Base-by-base conservation (phyloP, 2,113 vertebrate genomes). In the Columba livia region DNA sequence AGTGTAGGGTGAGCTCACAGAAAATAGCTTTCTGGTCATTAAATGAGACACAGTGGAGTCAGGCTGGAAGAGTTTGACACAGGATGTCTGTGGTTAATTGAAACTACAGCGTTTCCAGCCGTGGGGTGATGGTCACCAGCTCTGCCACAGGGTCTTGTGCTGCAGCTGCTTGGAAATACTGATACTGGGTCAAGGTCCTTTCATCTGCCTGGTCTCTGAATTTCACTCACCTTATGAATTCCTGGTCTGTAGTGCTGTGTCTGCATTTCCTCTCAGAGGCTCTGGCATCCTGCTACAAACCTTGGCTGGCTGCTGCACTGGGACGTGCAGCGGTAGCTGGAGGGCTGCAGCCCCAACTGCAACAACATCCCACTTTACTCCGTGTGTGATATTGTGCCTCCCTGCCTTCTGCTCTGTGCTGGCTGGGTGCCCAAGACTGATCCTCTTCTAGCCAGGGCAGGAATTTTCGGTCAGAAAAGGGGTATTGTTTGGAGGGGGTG, bases 381-480 rank as follows among this genome's bases (percentile, higher is more conserved):
- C 1, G 0, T 34, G 44, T 80, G 10, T 65, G 29, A 31, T 74
- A 2, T 58, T 0, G 0, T 78, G n/a, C 36, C 71, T 36, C 60
- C 64, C 51, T 77, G 71, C 24, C 20, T 70, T 85, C 42, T 77
- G 20, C 34, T 71, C 10, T 4, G 0, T 83, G 62, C 47, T 80
- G 67, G 5, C n/a, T 80, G 31, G 13, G 6, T 17, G 19, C 32
- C n/a, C 53, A 36, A n/a, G 62, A n/a, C 56, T 0, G 0, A 10
- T 69, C 11, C 10, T 72, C 3, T 58, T 88, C 62, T n/a, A 57
- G 40, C 24, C 4, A 12, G 29, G 15, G 15, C 6, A 79, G 61
- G 47, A 82, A n/a, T 21, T 8, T 10, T 3, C 3, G 23, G 28
- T 17, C 2, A 12, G 7, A 15, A 47, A 53, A 14, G 19, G 28